phyloP scores from a whole-genome alignment of 2,797 vertebrate genomes.

The Podarcis lilfordi region DNA sequence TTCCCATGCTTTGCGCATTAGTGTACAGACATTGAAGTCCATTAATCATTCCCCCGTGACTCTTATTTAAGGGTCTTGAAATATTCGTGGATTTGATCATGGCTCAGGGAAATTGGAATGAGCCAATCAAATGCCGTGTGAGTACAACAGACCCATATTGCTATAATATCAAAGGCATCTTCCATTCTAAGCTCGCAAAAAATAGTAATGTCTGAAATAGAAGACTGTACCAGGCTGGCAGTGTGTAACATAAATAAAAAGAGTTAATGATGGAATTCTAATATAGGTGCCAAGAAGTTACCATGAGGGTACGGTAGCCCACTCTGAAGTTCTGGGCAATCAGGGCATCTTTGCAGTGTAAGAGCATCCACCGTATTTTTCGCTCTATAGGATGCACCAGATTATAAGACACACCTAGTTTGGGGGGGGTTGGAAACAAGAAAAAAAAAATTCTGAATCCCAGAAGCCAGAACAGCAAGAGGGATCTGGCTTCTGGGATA shows the following conservation, averaged over 20 bases:
- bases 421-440: too few species aligned
- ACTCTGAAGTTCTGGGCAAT: background rate
- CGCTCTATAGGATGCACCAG: too few species aligned
- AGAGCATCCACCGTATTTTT: background rate
- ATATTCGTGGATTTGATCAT: background rate
- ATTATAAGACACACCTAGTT: too few species aligned
- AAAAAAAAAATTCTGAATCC: too few species aligned
- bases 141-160: background rate
- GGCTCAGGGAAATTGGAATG: too few species aligned
- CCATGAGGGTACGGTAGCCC: background rate
- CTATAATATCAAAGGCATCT: background rate
- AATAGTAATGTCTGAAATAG: background rate
- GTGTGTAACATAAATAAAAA: background rate
- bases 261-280: background rate
- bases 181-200: background rate
- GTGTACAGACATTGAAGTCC: too few species aligned
- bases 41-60: too few species aligned
- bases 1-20: too few species aligned
- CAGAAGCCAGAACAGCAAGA: too few species aligned
- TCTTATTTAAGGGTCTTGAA: too few species aligned
- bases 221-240: background rate
- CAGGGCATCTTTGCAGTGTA: background rate
- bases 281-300: background rate
- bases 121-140: background rate
- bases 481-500: too few species aligned